These are phyloP conservation scores for Limnephilus marmoratus DNA, from an alignment of 2,888 invertebrate species.

Conservation along the genomic window DNA sequence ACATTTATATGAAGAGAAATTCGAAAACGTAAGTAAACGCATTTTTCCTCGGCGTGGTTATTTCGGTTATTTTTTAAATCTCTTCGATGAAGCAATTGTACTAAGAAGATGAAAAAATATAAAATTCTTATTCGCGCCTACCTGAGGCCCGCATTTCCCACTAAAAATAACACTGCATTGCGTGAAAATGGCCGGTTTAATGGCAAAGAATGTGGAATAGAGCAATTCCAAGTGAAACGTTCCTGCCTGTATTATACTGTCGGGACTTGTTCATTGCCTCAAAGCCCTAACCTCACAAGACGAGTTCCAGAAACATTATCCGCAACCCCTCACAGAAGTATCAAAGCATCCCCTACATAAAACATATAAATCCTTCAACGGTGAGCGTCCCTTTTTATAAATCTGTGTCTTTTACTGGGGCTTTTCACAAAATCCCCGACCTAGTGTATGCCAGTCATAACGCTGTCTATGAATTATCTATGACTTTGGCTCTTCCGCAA, in stretches of 20 bases:
- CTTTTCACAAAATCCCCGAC: not conserved
- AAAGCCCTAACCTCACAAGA: constrained; percentile 32
- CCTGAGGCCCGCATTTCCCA: not conserved
- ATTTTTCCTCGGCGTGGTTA: not conserved
- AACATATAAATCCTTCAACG: not conserved
- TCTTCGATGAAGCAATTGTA: not conserved
- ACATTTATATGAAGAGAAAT: not conserved
- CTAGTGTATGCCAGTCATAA: constrained; percentile 35
- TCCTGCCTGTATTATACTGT: constrained; percentile 35
- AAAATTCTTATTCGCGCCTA: not conserved
- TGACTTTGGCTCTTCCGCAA: constrained; percentile 50
- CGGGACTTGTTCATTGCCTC: constrained; percentile 45
- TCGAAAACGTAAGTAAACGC: not conserved
- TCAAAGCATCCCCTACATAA: not conserved
- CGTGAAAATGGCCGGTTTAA: constrained; percentile 50
- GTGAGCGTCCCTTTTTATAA: not conserved
- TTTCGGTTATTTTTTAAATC: not conserved
- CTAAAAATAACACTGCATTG: constrained; percentile 51
- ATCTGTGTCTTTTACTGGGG: not conserved
- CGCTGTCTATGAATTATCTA: constrained; percentile 61
- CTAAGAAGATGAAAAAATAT: not conserved
- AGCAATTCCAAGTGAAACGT: constrained; percentile 46
- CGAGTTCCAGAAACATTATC: not conserved
- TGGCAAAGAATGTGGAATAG: constrained; percentile 48
- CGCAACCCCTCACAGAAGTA: constrained; percentile 5